Base-by-base conservation (phyloP, 2,113 vertebrate genomes). In the Chunga burmeisteri region DNA sequence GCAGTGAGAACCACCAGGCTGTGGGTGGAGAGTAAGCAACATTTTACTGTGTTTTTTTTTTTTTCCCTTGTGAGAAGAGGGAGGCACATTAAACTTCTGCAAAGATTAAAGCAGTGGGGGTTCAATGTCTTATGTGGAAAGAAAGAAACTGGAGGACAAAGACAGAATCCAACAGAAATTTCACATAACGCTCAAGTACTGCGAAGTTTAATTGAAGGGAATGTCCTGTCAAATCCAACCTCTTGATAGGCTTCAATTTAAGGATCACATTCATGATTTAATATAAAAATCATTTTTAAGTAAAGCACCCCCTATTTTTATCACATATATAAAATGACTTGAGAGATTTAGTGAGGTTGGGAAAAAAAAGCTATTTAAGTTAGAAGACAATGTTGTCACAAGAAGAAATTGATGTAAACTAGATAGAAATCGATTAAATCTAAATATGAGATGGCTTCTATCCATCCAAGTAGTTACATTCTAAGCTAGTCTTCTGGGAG, bases 371-470 rank as follows among this genome's bases (percentile, higher is more conserved):
- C 9, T 72, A 47, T 88, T 93, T 77, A 56, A 66, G 44, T 3
- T 53, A 70, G 50, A 61, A 4, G 4, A 75, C 36, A 79, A 25
- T 55, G 22, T 52, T 86, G 36, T 42, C 52, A 38, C 36, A 75
- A 36, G 26, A 79, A 77, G 6, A 96, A 93, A 89, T 81, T 74
- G 38, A 71, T 81, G 34, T 44, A 86, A 93, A 73, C 47, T 52
- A 78, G 42, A 50, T 52, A 67, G n/a, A 91, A 95, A 89, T 25
- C 38, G 81, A 71, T 86, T 86, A 81, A 71, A 94, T 18, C 29
- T 86, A 71, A 58, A 95, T 86, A 89, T 79, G 16, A 70, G 50
- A 53, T 79, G 6, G 17, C 10, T 67, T 85, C 73, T 81, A 42
- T 74, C 81, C 30, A 52, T 84, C 38, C 59, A 66, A 89, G 23